Conservation (phyloP, 2,888 invertebrate genomes). For the Meganola albula region DNA sequence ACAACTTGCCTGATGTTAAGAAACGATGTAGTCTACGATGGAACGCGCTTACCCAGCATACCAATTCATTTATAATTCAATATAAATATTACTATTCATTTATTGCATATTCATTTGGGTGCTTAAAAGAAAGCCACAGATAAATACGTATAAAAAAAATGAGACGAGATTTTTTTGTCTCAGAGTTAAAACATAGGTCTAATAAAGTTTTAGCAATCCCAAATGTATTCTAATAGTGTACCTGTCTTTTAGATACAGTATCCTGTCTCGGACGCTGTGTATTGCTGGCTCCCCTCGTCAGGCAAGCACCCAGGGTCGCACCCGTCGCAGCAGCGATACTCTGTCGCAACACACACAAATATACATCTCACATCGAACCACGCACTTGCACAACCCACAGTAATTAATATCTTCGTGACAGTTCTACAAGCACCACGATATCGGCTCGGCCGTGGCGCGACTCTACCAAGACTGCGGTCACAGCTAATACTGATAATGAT, state of each 20-base stretch:
- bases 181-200: no score
- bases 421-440: constrained; percentile 25
- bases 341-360: constrained; percentile 29
- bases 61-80: no score
- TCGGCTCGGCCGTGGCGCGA: constrained; percentile 31
- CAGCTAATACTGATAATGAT: constrained; percentile 26
- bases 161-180: no score
- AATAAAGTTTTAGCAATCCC: no score
- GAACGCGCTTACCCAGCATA: no score
- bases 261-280: constrained; percentile 78
- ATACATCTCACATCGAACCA: constrained; percentile 15
- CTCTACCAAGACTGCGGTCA: constrained; percentile 29
- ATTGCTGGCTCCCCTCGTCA: constrained; percentile 75
- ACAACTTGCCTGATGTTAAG: no score
- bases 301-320: constrained; percentile 75
- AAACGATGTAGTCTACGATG: no score
- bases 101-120: no score
- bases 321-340: constrained; percentile 76
- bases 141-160: no score
- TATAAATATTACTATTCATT: no score
- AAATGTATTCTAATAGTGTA: constrained; percentile 20
- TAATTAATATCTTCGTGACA: constrained; percentile 7
- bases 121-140: no score
- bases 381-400: constrained; percentile 13
- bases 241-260: constrained; percentile 70